Evolutionary conservation across 2,113 vertebrate species (phyloP).

Genomic region (Hepsetus odoe): DNA sequence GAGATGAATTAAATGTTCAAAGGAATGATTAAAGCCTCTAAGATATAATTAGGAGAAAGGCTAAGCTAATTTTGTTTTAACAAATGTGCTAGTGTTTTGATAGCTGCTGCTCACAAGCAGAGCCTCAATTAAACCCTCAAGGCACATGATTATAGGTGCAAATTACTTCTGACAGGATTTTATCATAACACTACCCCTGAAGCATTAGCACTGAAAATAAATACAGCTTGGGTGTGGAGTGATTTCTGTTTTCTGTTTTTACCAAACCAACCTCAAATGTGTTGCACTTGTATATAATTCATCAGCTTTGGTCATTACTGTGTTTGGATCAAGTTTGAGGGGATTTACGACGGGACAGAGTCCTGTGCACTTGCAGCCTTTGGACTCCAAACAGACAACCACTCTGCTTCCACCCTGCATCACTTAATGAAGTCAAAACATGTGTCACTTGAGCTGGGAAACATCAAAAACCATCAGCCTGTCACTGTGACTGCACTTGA

Average conservation of each 20-base stretch:
- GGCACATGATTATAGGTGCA: conserved; percentile 38
- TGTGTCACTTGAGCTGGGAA: background rate
- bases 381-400: conserved; percentile 16
- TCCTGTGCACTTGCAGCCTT: background rate
- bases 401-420: background rate
- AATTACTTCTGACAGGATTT: conserved; percentile 17
- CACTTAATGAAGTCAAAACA: background rate
- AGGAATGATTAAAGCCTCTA: conserved; percentile 10
- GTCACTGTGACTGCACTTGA: conserved; percentile 7
- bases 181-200: conserved; percentile 29
- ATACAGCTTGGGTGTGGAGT: conserved; percentile 31
- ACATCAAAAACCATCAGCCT: background rate
- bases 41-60: conserved; percentile 4
- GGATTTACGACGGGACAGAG: conserved; percentile 40
- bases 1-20: conserved; percentile 30
- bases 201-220: conserved; percentile 38
- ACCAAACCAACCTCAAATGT: conserved; percentile 36
- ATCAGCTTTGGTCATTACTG: conserved; percentile 39
- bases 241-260: conserved; percentile 56
- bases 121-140: conserved; percentile 12
- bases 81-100: conserved; percentile 21
- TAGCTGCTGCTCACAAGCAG: conserved; percentile 36
- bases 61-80: conserved; percentile 35
- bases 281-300: conserved; percentile 47
- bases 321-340: conserved; percentile 50